Evolutionary conservation across 2,113 vertebrate genomes (phyloP), one percentile per base, ranked within the genome.

Genomic region (Macrotis lagotis): DNA sequence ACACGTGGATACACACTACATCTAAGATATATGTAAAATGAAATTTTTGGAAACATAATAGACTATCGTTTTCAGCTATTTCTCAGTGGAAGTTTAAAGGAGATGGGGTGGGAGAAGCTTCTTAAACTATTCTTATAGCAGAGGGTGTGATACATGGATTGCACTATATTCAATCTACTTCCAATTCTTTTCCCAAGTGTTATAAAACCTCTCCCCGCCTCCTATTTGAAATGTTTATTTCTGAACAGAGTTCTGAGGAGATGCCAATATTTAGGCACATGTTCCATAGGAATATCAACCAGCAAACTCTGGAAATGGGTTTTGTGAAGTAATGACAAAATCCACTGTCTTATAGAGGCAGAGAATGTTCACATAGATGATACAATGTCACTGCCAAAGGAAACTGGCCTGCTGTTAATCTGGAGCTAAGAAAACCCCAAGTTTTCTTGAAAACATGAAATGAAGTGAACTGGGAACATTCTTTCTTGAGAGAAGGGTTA

Each of bases 331-430:
- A 83, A 83, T 83, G n/a, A 83, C n/a, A 74, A 74, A 22, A 83
- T 44, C 7, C 16, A 44, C 16, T 44, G 66, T 16, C 37, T 83
- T 83, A 44, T 2, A 2, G 19, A 83, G 66, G n/a, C 66, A 83
- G n/a, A 44, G 24, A 83, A 83, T 3, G 50, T 26, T 48, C 19
- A 37, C 0, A 25, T 22, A 9, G 93, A 91, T 7, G 2, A 44
- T 1, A 2, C 0, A 9, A 10, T 0, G 89, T 48, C 50, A 26
- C 0, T 31, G 50, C 48, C 44, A 53, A 2, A 51, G 1, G 0
- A 28, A 37, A 3, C 25, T 0, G 0, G 28, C 50, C 28, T 48
- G 53, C 3, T 24, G 11, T 2, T 37, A 44, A 83, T 92, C 89
- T 47, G 0, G 51, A 59, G 88, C 28, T 3, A n/a, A 51, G 92